These are phyloP conservation scores for Perizoma flavofasciatum DNA, from an alignment of 2,888 invertebrate genomes.

Conservation along the genomic window DNA sequence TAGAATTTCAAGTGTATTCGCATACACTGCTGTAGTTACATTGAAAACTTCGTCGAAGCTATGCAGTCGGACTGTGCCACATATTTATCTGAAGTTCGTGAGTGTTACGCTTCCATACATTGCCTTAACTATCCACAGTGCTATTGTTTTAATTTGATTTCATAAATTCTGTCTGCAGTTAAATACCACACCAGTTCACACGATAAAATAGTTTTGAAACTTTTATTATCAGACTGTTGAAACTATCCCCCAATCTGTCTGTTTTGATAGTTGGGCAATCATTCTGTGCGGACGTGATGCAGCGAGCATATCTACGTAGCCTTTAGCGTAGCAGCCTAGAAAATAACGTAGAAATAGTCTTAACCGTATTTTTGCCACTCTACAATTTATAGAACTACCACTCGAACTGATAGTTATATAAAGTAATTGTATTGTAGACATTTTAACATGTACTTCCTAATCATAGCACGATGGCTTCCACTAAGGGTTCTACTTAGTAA, in stretches of 20 bases:
- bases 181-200: neutral
- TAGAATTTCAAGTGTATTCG: no score
- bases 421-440: no score
- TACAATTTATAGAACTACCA: no score
- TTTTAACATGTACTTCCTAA: slow-evolving; percentile 40
- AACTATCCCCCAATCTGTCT: no score
- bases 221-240: neutral
- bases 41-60: slow-evolving; percentile 16
- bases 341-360: no score
- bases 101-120: slow-evolving; percentile 16
- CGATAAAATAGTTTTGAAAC: neutral
- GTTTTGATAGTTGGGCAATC: neutral
- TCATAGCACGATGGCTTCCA: slow-evolving; percentile 49
- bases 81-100: slow-evolving; percentile 26
- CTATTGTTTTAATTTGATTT: slow-evolving; percentile 18
- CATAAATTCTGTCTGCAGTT: slow-evolving; percentile 14
- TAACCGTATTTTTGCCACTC: no score
- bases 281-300: neutral
- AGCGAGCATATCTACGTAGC: neutral
- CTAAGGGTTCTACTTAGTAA: slow-evolving; percentile 52
- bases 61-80: slow-evolving; percentile 13
- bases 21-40: neutral
- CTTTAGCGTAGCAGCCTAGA: neutral
- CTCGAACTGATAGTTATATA: no score
- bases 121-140: slow-evolving; percentile 10